Percentiles rank a stretch among this genome's conserved stretches.
phyloP scores from a whole-genome alignment of 2,113 vertebrate species.

The Channa argus region DNA sequence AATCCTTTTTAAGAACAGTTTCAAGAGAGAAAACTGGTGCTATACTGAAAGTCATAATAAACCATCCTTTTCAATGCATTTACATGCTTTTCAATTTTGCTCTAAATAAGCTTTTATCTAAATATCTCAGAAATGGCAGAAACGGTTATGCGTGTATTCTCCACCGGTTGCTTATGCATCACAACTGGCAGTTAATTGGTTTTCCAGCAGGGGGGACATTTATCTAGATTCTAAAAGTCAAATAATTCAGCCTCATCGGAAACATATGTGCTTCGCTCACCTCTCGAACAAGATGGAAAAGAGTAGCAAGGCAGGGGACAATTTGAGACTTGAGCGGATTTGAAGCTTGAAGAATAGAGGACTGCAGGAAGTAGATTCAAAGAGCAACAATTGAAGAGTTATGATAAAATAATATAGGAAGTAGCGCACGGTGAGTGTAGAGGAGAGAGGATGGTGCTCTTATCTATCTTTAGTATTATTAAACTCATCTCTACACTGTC shows the following conservation, averaged over 20 bases:
- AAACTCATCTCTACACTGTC: conserved; percentile 22
- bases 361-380: not conserved
- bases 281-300: conserved; percentile 9
- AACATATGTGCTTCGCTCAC: not conserved
- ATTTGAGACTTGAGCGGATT: not conserved
- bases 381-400: not conserved
- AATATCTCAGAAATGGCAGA: conserved; percentile 11
- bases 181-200: conserved; percentile 41
- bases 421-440: not conserved
- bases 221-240: conserved; percentile 47
- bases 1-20: not conserved
- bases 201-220: conserved; percentile 46
- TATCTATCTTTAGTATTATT: conserved; percentile 6
- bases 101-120: not conserved
- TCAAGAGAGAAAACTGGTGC: too few species aligned
- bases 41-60: not conserved
- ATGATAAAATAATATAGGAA: not conserved
- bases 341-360: conserved; percentile 3
- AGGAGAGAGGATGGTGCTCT: conserved; percentile 4
- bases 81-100: conserved; percentile 7
- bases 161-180: conserved; percentile 5
- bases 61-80: not conserved
- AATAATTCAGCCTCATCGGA: conserved; percentile 15
- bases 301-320: not conserved
- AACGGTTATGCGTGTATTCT: conserved; percentile 36